Base-by-base conservation (phyloP, 2,797 vertebrate genomes). In the Lithobates sylvaticus region DNA sequence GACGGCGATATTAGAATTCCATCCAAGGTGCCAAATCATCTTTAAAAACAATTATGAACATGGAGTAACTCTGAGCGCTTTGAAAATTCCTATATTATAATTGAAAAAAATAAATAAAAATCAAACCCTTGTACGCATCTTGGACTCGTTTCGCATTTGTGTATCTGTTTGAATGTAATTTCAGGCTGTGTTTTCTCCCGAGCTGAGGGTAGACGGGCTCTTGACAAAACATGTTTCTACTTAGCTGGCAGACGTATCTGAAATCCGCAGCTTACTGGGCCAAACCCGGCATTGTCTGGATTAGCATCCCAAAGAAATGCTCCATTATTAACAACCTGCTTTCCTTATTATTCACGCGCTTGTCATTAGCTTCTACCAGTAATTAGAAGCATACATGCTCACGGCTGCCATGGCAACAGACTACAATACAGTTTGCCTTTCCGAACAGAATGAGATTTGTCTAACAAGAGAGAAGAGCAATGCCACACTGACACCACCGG, bases 271-370 rank as follows among this genome's bases (percentile, higher is more conserved):
- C 47, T 76, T 81, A 86, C 75, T 81, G 73, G 78, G 78, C 78
- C 78, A 81, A 86, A 80, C 69, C 73, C 29, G 47, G 78, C 77
- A 86, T 58, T 69, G 71, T 65, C 68, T 61, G 78, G 76, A 81
- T 86, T 83, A 78, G 68, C 29, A 74, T 78, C 85, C 85, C 67
- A 67, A 78, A 83, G 68, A 82, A 72, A 83, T 61, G 72, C 58
- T 73, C 74, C 80, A 72, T 83, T 86, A 86, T 86, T 82, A 86
- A 78, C 67, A 86, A 73, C 69, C 76, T 64, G 32, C 58, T 13
- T 50, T 61, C 74, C 85, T 86, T 78, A 83, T 83, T 86, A 86
- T 86, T 83, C 85, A 82, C 78, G 80, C 65, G 79, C 44, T 71
- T 61, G 78, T 83, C 85, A 83, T 78, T 83, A 83, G 61, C 68